phyloP scores from a whole-genome alignment of 1,140 invertebrate species.

The Coelopa frigida region DNA sequence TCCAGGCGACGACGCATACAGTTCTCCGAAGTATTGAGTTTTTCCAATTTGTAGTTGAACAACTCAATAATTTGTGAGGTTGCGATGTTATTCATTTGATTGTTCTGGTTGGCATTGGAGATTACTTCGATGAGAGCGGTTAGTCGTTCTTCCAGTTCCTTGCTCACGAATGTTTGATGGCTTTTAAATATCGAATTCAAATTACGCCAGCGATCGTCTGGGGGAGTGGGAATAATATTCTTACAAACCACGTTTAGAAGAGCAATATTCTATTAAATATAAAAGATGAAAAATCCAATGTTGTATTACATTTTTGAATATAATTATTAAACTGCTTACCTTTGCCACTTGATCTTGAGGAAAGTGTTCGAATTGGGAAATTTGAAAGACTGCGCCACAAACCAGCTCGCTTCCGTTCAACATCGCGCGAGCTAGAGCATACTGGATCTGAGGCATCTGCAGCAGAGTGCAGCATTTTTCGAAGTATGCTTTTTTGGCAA shows the following conservation, averaged over 20 bases:
- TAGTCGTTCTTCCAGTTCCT: conserved; percentile 31
- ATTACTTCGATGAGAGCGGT: conserved; percentile 29
- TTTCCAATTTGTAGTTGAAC: conserved; percentile 39
- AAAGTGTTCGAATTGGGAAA: conserved; percentile 37
- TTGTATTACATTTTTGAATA: no score
- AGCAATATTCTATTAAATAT: no score
- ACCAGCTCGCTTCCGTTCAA: conserved; percentile 24
- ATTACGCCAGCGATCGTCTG: conserved; percentile 31
- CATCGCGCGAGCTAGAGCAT: conserved; percentile 32
- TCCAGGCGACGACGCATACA: conserved; percentile 32
- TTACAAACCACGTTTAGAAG: no score
- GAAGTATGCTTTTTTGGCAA: conserved; percentile 39
- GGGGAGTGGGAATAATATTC: no score
- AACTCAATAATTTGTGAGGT: conserved; percentile 38
- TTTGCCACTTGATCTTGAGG: conserved; percentile 32
- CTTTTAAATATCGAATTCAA: conserved; percentile 33
- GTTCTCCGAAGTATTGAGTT: conserved; percentile 21
- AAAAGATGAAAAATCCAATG: no score
- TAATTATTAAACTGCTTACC: conserved; percentile 15
- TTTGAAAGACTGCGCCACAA: conserved; percentile 29
- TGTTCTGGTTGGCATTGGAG: conserved; percentile 22
- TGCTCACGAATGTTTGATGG: conserved; percentile 34
- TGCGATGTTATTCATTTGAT: conserved; percentile 32
- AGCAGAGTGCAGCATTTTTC: conserved; percentile 34
- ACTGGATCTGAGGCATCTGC: conserved; percentile 31